Conservation (phyloP, 92 coral and sea anemone species). For the Phenganax marumi region DNA sequence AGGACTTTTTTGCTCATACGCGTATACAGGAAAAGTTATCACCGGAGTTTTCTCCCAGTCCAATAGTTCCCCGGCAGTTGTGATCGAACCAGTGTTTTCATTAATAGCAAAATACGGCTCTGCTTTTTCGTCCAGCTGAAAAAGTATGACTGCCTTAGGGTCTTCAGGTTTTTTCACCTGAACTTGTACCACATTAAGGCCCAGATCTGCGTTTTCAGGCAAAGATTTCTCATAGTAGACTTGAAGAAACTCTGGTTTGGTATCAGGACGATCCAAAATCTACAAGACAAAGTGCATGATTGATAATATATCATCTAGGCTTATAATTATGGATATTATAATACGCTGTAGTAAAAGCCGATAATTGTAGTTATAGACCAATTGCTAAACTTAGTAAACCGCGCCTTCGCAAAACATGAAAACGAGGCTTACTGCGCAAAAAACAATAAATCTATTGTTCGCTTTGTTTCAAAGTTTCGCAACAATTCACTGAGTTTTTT, state of each 20-base stretch:
- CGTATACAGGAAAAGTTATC: slow-evolving; percentile 31
- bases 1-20: neutral
- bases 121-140: slow-evolving; percentile 60
- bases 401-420: no score
- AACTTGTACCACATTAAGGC: slow-evolving; percentile 26
- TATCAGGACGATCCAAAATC: slow-evolving; percentile 20
- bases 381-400: no score
- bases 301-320: no score
- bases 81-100: slow-evolving; percentile 60
- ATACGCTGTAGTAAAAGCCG: no score
- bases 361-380: no score
- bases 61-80: slow-evolving; percentile 47
- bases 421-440: no score
- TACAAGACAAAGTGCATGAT: neutral
- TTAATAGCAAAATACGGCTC: slow-evolving; percentile 63
- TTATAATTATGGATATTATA: no score
- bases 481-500: neutral
- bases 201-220: slow-evolving; percentile 20
- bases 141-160: neutral
- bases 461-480: neutral
- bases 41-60: slow-evolving; percentile 62
- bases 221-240: slow-evolving; percentile 24
- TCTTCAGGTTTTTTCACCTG: slow-evolving; percentile 5
- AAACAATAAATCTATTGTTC: neutral
- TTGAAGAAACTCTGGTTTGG: slow-evolving; percentile 14